Evolutionary conservation across 1,140 invertebrate genomes (phyloP), one percentile per base, ranked within the genome.

Genomic region (Oncopodura yosiiana): DNA sequence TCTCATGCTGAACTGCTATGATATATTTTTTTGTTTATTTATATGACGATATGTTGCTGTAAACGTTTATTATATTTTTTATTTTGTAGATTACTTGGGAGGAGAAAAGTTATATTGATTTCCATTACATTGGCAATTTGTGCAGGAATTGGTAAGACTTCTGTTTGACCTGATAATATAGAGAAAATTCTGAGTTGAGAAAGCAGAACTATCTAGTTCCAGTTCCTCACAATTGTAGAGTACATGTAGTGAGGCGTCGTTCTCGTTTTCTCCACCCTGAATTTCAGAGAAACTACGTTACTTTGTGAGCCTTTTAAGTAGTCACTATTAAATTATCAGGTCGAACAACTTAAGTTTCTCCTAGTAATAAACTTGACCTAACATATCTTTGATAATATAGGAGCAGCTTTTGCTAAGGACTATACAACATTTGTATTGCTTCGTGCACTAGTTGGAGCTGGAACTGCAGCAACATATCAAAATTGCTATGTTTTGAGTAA

Each of bases 381-480:
- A n/a, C n/a, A n/a, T 21, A 39, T 61, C 11, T 26, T 24, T 18
- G 37, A 41, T 18, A 61, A 57, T 3, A 43, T 60, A 9, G 34
- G 74, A 9, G 76, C 82, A 2, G 74, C 80, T 2, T 75, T 83
- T 51, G 73, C 75, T 3, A 77, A 76, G n/a, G 80, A 79, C 60
- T 82, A 80, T 65, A 69, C 79, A 53, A 69, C 81, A n/a, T 83
- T 82, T 66, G 68, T 82, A 3, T 65, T 77, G 1, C 69, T 82
- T 5, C 67, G 81, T 37, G 73, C 77, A 9, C 53, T 79, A 0
- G 73, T 84, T 58, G 81, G 81, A 1, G 73, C 84, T 36, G 78
- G 82, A 5, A 82, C 79, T 9, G 81, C 83, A 5, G 81, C 81
- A 11, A 78, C 82, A 19, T 81, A 83, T 3, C 83, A 83, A 61